phyloP scores from a whole-genome alignment of 2,113 vertebrate species.

The Sander lucioperca region DNA sequence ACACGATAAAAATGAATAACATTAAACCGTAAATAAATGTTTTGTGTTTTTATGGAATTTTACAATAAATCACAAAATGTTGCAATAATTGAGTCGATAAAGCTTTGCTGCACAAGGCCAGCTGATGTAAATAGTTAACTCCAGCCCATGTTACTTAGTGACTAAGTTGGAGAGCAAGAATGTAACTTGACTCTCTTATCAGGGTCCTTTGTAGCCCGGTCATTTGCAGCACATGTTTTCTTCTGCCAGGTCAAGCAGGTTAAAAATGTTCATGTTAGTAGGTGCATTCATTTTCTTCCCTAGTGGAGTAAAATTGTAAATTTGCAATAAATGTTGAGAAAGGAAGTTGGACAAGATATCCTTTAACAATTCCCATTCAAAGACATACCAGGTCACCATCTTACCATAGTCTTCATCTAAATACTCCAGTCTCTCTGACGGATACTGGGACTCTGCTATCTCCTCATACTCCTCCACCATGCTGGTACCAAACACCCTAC shows the following conservation, averaged over 20 bases:
- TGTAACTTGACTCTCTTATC: slow-evolving; percentile 2
- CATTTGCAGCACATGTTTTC: neutral
- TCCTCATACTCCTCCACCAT: slow-evolving; percentile 99
- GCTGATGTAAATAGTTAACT: slow-evolving; percentile 30
- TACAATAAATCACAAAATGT: neutral
- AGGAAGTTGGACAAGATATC: neutral
- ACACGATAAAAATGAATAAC: neutral
- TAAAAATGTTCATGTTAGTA: neutral
- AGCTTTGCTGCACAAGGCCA: neutral
- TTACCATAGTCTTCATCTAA: slow-evolving; percentile 97
- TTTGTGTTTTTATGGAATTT: neutral
- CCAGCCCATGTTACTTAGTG: neutral
- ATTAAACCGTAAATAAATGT: neutral
- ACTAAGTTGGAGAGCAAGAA: neutral
- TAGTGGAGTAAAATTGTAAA: neutral
- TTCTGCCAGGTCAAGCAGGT: neutral
- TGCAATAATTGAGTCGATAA: neutral
- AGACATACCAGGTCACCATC: slow-evolving; percentile 8
- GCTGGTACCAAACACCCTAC: slow-evolving; percentile 98
- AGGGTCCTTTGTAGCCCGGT: neutral
- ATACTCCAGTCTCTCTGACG: slow-evolving; percentile 92
- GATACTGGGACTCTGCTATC: slow-evolving; percentile 96
- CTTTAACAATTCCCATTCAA: neutral
- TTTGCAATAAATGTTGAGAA: neutral
- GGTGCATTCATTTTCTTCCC: neutral